Conservation (phyloP, 2,888 invertebrate genomes). For the Cheilosia soror region DNA sequence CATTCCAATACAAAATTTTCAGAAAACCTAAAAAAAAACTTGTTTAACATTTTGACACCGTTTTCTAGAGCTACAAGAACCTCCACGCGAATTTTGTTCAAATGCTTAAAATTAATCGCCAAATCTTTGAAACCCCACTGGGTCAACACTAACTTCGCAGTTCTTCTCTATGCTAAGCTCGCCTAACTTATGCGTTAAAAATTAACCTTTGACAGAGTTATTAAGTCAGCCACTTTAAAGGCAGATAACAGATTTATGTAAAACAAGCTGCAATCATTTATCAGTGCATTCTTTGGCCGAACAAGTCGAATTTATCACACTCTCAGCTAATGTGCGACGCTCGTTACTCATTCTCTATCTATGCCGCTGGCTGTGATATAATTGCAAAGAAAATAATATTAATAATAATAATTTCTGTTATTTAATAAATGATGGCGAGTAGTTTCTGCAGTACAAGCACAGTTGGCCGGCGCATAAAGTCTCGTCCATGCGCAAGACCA, state of each 20-base stretch:
- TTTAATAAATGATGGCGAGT: constrained; percentile 63
- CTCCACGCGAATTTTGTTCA: background rate
- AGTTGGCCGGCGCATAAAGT: constrained; percentile 14
- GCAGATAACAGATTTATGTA: background rate
- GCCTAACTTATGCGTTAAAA: background rate
- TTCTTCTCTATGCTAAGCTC: background rate
- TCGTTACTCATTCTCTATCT: background rate
- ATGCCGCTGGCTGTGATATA: constrained; percentile 33
- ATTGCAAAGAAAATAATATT: constrained; percentile 57
- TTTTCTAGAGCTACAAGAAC: background rate
- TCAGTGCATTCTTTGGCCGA: constrained; percentile 42
- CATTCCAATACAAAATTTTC: background rate
- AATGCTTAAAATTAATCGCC: background rate
- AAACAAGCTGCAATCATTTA: constrained; percentile 28
- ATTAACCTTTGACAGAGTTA: constrained; percentile 42
- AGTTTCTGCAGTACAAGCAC: constrained; percentile 8
- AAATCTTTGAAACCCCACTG: background rate
- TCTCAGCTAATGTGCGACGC: constrained; percentile 20
- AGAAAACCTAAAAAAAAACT: background rate
- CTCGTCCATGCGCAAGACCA: constrained; percentile 39
- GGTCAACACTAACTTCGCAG: background rate
- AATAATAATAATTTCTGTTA: constrained; percentile 62
- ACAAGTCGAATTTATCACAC: constrained; percentile 40
- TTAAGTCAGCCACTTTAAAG: constrained; percentile 26
- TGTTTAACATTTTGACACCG: background rate